These are phyloP conservation scores for Mesaphorura yosii DNA, from an alignment of 1,140 invertebrate species.

Conservation along the genomic window DNA sequence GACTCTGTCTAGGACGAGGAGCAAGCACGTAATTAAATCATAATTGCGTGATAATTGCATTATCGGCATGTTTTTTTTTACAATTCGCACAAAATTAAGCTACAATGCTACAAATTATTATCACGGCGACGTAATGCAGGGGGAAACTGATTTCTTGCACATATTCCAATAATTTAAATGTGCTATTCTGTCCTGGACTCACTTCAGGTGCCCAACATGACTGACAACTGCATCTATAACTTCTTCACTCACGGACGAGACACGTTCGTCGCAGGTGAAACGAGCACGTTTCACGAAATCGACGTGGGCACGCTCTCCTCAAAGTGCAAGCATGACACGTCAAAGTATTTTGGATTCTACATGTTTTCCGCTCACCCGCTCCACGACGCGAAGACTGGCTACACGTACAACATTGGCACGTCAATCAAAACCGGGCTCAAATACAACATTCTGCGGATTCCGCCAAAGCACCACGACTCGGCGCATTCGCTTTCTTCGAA, in stretches of 20 bases:
- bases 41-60: too few species aligned
- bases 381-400: constrained; percentile 9
- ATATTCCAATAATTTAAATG: neutral
- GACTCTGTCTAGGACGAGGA: too few species aligned
- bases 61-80: too few species aligned
- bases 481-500: constrained; percentile 12
- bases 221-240: constrained; percentile 38
- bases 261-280: constrained; percentile 34
- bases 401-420: constrained; percentile 26
- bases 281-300: constrained; percentile 14
- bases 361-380: constrained; percentile 3
- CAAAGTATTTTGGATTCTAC: constrained; percentile 17
- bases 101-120: too few species aligned
- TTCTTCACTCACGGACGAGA: constrained; percentile 36
- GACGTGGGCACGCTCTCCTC: constrained; percentile 5
- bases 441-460: constrained; percentile 27
- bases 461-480: constrained; percentile 11
- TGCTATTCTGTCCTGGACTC: neutral
- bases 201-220: constrained; percentile 35
- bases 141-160: neutral
- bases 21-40: too few species aligned
- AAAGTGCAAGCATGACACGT: constrained; percentile 12
- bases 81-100: too few species aligned
- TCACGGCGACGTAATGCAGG: too few species aligned
- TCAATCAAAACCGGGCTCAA: constrained; percentile 21